phyloP scores from a whole-genome alignment of 1,140 invertebrate species.

The Atopsyche davidsoni region DNA sequence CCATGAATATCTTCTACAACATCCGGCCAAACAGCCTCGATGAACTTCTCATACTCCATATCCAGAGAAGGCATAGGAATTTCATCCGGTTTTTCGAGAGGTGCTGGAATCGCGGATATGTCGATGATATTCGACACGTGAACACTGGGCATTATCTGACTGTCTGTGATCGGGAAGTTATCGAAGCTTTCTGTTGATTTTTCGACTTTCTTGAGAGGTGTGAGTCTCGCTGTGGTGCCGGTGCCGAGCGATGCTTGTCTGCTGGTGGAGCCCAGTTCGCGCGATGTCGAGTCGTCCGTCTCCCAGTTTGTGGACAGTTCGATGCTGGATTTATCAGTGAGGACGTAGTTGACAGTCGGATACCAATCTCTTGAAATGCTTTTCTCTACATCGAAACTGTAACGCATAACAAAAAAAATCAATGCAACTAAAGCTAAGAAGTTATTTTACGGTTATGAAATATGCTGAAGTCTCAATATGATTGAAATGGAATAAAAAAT shows the following conservation, averaged over 20 bases:
- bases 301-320: constrained; percentile 28
- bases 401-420: neutral
- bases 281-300: constrained; percentile 25
- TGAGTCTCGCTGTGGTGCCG: neutral
- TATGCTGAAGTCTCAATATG: neutral
- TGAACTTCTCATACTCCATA: constrained; percentile 29
- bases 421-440: neutral
- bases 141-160: too few relatives aligned
- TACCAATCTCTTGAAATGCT: constrained; percentile 18
- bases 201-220: too few relatives aligned
- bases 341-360: constrained; percentile 13
- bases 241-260: neutral
- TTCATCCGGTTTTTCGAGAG: too few relatives aligned
- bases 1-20: constrained; percentile 15
- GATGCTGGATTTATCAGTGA: constrained; percentile 13
- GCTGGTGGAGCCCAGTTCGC: constrained; percentile 1
- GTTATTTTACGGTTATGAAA: neutral
- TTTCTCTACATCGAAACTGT: neutral
- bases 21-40: constrained; percentile 27
- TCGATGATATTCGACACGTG: too few relatives aligned
- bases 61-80: constrained; percentile 17
- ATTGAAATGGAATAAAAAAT: neutral
- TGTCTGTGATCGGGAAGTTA: too few relatives aligned
- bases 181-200: too few relatives aligned
- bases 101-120: too few relatives aligned